These are phyloP conservation scores for Austrofundulus limnaeus DNA, from an alignment of 2,113 vertebrate species.

Conservation along the genomic window DNA sequence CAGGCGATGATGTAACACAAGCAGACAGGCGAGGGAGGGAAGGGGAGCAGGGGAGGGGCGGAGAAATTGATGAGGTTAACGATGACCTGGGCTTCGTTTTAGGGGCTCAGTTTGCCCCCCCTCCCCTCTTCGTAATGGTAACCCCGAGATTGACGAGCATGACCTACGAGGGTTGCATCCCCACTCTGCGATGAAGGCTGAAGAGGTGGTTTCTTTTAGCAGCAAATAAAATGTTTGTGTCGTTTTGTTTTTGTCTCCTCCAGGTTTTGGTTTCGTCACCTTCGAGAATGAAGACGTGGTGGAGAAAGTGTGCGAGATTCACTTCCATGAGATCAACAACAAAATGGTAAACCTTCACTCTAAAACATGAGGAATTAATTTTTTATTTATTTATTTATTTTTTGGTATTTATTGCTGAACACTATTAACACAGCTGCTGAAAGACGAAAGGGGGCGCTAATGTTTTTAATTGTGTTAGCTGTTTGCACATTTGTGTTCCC, in stretches of 20 bases:
- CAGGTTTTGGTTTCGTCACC: constrained; percentile 97
- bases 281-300: constrained; percentile 98
- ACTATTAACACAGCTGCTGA: no score
- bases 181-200: constrained; percentile 13
- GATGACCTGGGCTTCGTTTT: constrained; percentile 4
- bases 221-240: not conserved
- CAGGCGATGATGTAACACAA: constrained; percentile 40
- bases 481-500: no score
- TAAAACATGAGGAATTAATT: no score
- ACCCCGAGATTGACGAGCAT: constrained; percentile 39
- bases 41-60: not conserved
- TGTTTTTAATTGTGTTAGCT: no score
- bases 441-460: no score
- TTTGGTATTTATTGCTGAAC: no score
- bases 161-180: constrained; percentile 6
- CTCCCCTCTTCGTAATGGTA: not conserved
- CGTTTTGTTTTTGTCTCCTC: constrained; percentile 22
- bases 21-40: constrained; percentile 25
- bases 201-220: not conserved
- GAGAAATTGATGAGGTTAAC: not conserved
- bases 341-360: constrained; percentile 89
- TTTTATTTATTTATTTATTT: no score
- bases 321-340: constrained; percentile 99
- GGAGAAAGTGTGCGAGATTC: constrained; percentile 99
- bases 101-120: not conserved